These are phyloP conservation scores for Idaea dimidiata DNA, from an alignment of 2,888 invertebrate genomes.

Conservation along the genomic window DNA sequence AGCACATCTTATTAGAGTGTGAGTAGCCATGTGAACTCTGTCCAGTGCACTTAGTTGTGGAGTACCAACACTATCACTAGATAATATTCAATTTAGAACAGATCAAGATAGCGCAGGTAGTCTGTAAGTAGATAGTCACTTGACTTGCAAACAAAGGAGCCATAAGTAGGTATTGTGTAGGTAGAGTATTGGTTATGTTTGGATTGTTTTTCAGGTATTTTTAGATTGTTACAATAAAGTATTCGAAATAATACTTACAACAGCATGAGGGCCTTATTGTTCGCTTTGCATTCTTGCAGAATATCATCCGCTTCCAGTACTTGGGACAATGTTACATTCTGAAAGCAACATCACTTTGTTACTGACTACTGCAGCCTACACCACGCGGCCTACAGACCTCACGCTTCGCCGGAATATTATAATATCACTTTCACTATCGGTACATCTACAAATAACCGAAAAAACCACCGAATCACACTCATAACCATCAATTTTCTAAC, in stretches of 20 bases:
- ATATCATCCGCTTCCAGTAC: constrained; percentile 97
- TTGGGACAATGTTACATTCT: constrained; percentile 95
- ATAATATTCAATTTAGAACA: neutral
- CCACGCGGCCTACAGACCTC: constrained; percentile 8
- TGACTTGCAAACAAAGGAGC: neutral
- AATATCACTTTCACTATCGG: constrained; percentile 10
- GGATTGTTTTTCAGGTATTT: constrained; percentile 14
- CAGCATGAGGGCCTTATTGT: constrained; percentile 93
- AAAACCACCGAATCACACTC: constrained; percentile 43
- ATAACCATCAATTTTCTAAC: constrained; percentile 69
- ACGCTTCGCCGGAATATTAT: constrained; percentile 13
- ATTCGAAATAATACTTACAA: constrained; percentile 85
- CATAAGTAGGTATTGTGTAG: no score
- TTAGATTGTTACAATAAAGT: constrained; percentile 7
- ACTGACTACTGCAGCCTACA: constrained; percentile 17
- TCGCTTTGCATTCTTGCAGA: constrained; percentile 96
- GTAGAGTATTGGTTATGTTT: neutral
- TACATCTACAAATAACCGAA: constrained; percentile 33
- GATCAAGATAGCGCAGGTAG: neutral
- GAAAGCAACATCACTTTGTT: constrained; percentile 55
- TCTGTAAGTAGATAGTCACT: neutral
- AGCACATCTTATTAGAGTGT: no score
- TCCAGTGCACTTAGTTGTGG: neutral
- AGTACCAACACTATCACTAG: neutral
- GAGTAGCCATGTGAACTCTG: no score